Percentiles rank a stretch among this genome's conserved stretches.
phyloP scores from a whole-genome alignment of 1,140 invertebrate genomes.

The Steinernema feltiae region DNA sequence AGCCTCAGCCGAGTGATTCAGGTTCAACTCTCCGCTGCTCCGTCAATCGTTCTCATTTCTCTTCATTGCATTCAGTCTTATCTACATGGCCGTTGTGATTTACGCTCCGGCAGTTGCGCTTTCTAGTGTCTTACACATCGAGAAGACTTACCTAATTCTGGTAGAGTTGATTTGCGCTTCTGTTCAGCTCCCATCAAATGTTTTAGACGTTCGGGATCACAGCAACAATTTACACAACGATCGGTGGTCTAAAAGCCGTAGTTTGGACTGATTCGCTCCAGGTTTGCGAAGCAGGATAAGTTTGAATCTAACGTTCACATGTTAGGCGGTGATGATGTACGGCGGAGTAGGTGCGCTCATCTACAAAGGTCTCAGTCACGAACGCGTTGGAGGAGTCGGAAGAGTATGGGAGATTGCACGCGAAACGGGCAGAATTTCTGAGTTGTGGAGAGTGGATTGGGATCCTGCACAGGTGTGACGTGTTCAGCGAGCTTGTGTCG shows the following conservation, averaged over 20 bases:
- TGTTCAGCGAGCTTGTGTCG: too few relatives aligned
- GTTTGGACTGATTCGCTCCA: conserved; percentile 39
- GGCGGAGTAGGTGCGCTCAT: conserved; percentile 29
- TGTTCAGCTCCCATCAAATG: background rate
- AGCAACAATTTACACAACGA: conserved; percentile 37
- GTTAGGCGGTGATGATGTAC: conserved; percentile 33
- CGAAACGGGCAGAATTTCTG: conserved; percentile 29
- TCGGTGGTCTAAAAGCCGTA: conserved; percentile 39
- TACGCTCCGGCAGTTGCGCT: conserved; percentile 40
- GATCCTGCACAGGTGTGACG: conserved; percentile 26
- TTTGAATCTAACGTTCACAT: background rate
- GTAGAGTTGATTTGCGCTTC: conserved; percentile 9
- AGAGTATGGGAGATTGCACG: conserved; percentile 26
- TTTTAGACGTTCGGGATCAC: conserved; percentile 35
- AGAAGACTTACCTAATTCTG: conserved; percentile 27
- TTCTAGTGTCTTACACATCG: conserved; percentile 30
- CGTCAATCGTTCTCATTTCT: conserved; percentile 50
- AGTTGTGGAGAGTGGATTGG: conserved; percentile 24
- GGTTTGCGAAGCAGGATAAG: background rate
- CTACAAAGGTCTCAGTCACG: conserved; percentile 30
- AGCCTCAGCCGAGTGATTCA: conserved; percentile 13
- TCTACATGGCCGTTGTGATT: conserved; percentile 49
- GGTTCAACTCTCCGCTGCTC: conserved; percentile 44
- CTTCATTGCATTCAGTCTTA: conserved; percentile 31
- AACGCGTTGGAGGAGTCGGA: conserved; percentile 27